Base-by-base conservation (phyloP, 2,797 vertebrate species). In the Jordanella pulchra region DNA sequence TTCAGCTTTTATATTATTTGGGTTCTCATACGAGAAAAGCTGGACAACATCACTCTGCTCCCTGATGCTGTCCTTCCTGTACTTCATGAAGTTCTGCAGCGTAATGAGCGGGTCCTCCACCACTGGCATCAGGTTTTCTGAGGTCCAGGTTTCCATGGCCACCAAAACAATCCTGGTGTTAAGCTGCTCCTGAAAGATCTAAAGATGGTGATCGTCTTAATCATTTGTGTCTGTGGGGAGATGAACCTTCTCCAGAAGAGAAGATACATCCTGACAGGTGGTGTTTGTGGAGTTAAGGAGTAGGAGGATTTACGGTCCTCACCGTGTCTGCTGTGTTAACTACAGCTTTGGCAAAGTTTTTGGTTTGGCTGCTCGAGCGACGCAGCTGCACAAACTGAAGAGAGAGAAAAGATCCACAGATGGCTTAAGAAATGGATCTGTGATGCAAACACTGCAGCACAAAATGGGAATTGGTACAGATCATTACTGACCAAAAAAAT, bases 111-210 rank as follows among this genome's bases (percentile, higher is more conserved):
- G 96, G 83, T 98, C 96, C 10, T 92, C 92, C 15, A 93, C 94
- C 53, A 97, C 89, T 1, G 94, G 93, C 86, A 97, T 95, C 92
- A 95, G 95, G 81, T 97, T 95, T 84, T 94, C 95, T 0, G 95
- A 94, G 28, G 94, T 94, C 97, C 97, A 98, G 0, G 96, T 98
- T 90, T 98, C 97, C 97, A 98, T 97, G 89, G 96, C 96, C 63
- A 98, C 96, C 83, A 98, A 91, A 80, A 98, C 96, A 23, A 98
- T 96, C 75, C 96, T 95, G 0, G 97, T 98, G 89, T 97, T 98
- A 80, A 98, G 93, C 89, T 98, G 97, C 69, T 97, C 97, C 92
- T 97, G 97, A 89, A 96, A 98, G 87, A 98, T 96, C 97, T 98
- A 84, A 32, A 71, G 61, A 73, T 45, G 61, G 15, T 73, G 71